Percentiles rank a stretch among this genome's conserved stretches.
Conservation (phyloP, 1,140 invertebrate species). For the Asobara japonica region DNA sequence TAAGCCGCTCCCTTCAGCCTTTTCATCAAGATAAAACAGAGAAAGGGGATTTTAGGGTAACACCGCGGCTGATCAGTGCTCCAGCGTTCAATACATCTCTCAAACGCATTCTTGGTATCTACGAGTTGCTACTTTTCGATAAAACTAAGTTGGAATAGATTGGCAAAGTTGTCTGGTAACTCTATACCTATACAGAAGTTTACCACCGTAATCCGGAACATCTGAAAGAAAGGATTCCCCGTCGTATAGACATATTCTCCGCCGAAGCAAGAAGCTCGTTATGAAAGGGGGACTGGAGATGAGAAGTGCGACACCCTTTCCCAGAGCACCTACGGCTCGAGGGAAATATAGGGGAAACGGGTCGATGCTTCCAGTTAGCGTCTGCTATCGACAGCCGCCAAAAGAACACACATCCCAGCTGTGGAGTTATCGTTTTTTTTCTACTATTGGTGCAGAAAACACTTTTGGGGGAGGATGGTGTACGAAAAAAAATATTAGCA, state of each 20-base stretch:
- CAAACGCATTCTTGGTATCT: slow-evolving; percentile 3
- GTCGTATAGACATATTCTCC: not conserved
- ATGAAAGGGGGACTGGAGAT: not conserved
- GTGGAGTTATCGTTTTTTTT: not conserved
- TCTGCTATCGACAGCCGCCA: not conserved
- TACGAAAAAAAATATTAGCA: not conserved
- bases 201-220: slow-evolving; percentile 1
- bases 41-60: not conserved
- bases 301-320: not conserved
- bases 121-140: not conserved
- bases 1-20: not conserved
- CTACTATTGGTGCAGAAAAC: not conserved
- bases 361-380: slow-evolving; percentile 8
- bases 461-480: not conserved
- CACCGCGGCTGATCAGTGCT: not conserved
- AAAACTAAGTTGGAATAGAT: slow-evolving; percentile 11
- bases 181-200: not conserved
- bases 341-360: slow-evolving; percentile 8
- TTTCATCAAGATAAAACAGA: not conserved
- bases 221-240: not conserved
- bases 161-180: slow-evolving; percentile 5
- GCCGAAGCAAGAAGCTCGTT: not conserved
- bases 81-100: not conserved
- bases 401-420: not conserved
- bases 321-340: not conserved